Evolutionary conservation across 2,888 invertebrate species (phyloP), one percentile per base, ranked within the genome.

Genomic region (Patella pellucida): DNA sequence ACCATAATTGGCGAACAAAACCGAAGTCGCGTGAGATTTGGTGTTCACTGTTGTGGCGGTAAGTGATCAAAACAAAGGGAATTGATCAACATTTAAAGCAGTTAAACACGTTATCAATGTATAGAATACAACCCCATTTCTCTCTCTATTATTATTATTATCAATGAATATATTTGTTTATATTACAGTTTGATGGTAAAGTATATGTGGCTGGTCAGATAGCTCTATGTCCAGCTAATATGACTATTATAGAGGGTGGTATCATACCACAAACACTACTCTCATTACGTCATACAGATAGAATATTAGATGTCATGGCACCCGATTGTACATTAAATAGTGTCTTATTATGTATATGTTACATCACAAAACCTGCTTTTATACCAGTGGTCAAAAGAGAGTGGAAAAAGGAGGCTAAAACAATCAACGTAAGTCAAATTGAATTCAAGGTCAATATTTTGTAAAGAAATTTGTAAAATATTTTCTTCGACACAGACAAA

Each of bases 131-230:
- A n/a, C n/a, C n/a, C n/a, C n/a, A n/a, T n/a, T n/a, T n/a, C n/a
- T n/a, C n/a, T n/a, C n/a, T n/a, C n/a, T n/a, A n/a, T n/a, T n/a
- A n/a, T n/a, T n/a, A n/a, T n/a, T n/a, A n/a, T n/a, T n/a, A n/a
- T 19, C 51, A 71, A 16, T 31, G 14, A 23, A 2, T 54, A 0
- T 27, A 51, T 3, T 27, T 72, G 12, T 56, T 50, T 69, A 74
- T 79, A 76, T 81, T 87, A 15, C 85, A 96, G 96, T 93, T 96
- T 71, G 95, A 95, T 76, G 95, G 95, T 86, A 94, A 95, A 82
- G 94, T 96, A 78, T 94, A 95, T 77, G 94, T 97, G 72, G 96
- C 97, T 84, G 97, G 97, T 0, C 97, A 97, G 93, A 97, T 98
- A 84, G 96, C 96, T 16, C 92, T 98, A 82, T 94, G 97, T 81